Evolutionary conservation across 2,113 vertebrate species (phyloP), one percentile per base, ranked within the genome.

Genomic region (Oxygymnocypris stewartii): DNA sequence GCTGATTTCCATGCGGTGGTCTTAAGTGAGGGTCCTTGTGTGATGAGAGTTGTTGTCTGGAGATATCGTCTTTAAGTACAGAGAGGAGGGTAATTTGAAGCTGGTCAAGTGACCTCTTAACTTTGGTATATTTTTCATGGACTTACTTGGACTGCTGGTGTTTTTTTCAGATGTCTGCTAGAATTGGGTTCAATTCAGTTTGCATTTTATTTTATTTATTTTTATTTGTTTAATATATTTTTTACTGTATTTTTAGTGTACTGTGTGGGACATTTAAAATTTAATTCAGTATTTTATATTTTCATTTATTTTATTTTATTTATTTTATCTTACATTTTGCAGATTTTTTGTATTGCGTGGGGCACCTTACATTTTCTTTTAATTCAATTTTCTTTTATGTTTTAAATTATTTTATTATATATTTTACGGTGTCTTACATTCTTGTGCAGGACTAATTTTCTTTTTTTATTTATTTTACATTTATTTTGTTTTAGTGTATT

Each of bases 41-140:
- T 88, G 89, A 85, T 91, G 89, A 90, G 88, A 85, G 88, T 84
- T 88, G 82, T 87, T 85, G 87, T 90, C 88, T 88, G 79, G 89
- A 88, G 85, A 88, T 89, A 88, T 84, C 80, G 76, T 86, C 82
- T 87, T 86, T 89, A 71, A 82, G 87, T 61, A 81, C 81, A 59
- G 63, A 89, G 82, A 84, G 86, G 89, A 88, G 82, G 79, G 86
- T 92, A 82, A 91, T 92, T 82, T 92, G 89, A 88, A 87, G 84
- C 89, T 90, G 89, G 90, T 90, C 88, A 86, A 89, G 87, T 88
- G 88, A 84, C 79, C 90, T 90, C 90, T 90, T 87, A 91, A 90
- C 88, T 90, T 87, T 80, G 80, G 80, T 88, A 83, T 87, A 85
- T 85, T 86, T 74, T 79, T 79, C 76, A 77, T 67, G 74, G 47